These are phyloP conservation scores for Todiramphus saurophagus DNA, from an alignment of 2,113 vertebrate genomes.

Conservation along the genomic window DNA sequence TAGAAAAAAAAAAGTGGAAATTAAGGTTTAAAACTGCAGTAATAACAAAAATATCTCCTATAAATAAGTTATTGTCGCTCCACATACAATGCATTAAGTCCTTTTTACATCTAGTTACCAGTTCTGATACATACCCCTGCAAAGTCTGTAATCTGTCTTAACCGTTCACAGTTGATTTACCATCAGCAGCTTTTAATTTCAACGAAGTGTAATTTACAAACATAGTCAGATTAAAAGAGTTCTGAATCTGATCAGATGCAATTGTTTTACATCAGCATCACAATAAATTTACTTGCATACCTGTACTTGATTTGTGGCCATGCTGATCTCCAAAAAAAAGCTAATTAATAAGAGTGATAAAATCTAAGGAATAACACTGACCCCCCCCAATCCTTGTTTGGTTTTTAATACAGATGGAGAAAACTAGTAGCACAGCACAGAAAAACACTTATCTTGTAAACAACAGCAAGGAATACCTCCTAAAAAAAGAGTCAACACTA, in stretches of 20 bases:
- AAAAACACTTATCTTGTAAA: neutral
- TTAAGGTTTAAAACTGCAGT: neutral
- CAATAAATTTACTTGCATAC: neutral
- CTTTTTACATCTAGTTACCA: neutral
- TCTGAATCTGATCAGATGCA: neutral
- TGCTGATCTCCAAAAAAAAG: neutral
- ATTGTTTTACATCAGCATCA: neutral
- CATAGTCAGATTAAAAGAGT: neutral
- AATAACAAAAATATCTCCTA: neutral
- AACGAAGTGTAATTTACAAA: neutral
- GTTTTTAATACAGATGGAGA: neutral
- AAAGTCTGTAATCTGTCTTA: neutral
- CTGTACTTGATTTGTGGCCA: neutral
- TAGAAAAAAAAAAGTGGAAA: neutral
- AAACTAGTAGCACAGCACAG: neutral
- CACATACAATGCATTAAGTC: neutral
- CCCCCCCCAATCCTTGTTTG: neutral
- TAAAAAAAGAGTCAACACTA: neutral
- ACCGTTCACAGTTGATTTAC: neutral
- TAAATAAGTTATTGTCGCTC: neutral
- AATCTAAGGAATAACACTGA: neutral
- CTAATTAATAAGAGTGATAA: neutral
- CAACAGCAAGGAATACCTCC: neutral
- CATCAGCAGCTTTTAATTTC: conserved; percentile 11
- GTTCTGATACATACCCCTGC: neutral